Evolutionary conservation across 1,140 invertebrate genomes (phyloP).

Genomic region (Platorchestia sp.): DNA sequence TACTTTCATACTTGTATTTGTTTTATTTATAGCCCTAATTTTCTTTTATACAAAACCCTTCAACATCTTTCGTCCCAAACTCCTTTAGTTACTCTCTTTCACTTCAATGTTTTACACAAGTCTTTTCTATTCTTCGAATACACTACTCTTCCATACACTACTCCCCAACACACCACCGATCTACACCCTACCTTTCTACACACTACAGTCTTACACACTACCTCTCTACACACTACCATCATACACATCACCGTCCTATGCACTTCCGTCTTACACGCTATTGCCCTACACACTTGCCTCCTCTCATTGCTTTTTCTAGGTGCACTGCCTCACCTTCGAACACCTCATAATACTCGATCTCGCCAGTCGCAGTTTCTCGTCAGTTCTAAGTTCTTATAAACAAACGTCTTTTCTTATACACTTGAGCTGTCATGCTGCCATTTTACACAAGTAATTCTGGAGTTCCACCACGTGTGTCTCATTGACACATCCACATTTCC

Average conservation of each 20-base stretch:
- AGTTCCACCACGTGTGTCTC: not conserved
- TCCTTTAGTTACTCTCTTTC: not conserved
- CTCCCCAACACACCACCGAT: no score
- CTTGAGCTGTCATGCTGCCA: not conserved
- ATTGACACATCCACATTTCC: not conserved
- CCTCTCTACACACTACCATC: no score
- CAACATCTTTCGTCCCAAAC: not conserved
- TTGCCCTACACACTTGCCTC: not conserved
- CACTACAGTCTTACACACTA: no score
- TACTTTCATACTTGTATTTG: no score
- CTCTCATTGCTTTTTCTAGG: not conserved
- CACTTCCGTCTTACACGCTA: no score
- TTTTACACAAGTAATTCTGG: not conserved
- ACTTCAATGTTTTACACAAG: no score
- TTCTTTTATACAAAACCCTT: not conserved
- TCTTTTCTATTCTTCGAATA: no score
- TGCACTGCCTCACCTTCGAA: not conserved
- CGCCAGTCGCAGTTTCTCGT: not conserved
- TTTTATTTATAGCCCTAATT: no score
- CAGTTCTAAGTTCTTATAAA: not conserved
- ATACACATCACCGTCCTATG: not conserved
- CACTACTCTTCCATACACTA: not conserved
- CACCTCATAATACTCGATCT: no score
- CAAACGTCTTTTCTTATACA: not conserved
- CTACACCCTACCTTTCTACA: not conserved